These are phyloP conservation scores for Oncorhynchus gorbuscha DNA, from an alignment of 2,113 vertebrate species.

Conservation along the genomic window DNA sequence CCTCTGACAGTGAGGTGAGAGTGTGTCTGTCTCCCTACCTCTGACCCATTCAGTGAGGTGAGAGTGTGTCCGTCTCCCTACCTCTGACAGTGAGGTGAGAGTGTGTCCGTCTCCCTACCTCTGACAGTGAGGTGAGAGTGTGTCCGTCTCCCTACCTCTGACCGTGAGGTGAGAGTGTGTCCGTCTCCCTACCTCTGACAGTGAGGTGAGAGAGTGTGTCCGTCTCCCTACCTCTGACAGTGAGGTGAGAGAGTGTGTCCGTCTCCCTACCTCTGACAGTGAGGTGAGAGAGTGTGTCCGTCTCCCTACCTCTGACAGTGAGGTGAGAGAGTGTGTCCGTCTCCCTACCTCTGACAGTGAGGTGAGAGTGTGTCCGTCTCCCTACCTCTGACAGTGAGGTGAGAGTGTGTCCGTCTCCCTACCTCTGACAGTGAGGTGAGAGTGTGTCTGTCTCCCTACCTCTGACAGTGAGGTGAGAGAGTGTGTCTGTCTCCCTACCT, in stretches of 20 bases:
- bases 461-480: conserved; percentile 78
- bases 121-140: conserved; percentile 78
- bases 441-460: conserved; percentile 53
- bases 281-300: conserved; percentile 77
- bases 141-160: conserved; percentile 53
- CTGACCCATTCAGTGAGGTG: conserved; percentile 76
- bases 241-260: conserved; percentile 82
- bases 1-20: too few relatives aligned
- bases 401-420: not conserved
- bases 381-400: too few relatives aligned
- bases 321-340: conserved; percentile 81
- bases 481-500: conserved; percentile 63
- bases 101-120: conserved; percentile 62
- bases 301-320: conserved; percentile 69
- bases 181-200: conserved; percentile 54
- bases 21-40: conserved; percentile 43
- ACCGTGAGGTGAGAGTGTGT: conserved; percentile 78
- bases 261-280: conserved; percentile 44
- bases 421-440: conserved; percentile 51
- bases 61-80: conserved; percentile 71
- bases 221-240: conserved; percentile 52
- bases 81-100: conserved; percentile 75
- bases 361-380: too few relatives aligned
- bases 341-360: too few relatives aligned
- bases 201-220: conserved; percentile 82